Conservation (phyloP, 2,797 vertebrate genomes). For the Ciconia nigra region DNA sequence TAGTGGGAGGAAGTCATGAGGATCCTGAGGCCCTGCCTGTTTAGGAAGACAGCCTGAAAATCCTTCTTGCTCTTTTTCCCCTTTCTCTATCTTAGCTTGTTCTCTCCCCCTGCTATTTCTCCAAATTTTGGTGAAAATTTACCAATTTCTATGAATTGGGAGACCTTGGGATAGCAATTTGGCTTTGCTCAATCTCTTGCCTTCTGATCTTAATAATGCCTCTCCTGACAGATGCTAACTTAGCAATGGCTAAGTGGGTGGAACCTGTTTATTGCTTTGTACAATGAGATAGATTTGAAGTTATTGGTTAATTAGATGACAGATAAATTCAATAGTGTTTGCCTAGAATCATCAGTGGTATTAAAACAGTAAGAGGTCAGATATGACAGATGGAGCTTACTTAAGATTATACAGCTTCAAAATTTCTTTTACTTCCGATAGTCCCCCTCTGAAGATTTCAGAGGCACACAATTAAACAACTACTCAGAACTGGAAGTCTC, state of each 20-base stretch:
- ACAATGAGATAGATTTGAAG: neutral
- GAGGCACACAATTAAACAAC: neutral
- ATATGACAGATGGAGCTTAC: slow-evolving; percentile 61
- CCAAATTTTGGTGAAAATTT: neutral
- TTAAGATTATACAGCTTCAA: slow-evolving; percentile 34
- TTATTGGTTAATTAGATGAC: slow-evolving; percentile 67
- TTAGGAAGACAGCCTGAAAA: neutral
- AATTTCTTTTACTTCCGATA: neutral
- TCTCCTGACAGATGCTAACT: neutral
- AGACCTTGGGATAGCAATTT: neutral
- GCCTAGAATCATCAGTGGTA: slow-evolving; percentile 20
- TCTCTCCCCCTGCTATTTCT: neutral
- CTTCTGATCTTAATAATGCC: neutral
- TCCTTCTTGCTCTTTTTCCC: rapidly evolving
- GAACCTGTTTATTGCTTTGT: slow-evolving; percentile 50
- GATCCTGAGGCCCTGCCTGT: neutral
- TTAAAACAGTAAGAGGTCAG: slow-evolving; percentile 59
- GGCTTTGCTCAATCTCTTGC: neutral
- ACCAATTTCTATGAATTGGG: neutral
- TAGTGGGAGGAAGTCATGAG: neutral
- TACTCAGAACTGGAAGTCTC: neutral
- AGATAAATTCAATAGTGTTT: slow-evolving; percentile 60
- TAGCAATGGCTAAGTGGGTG: neutral
- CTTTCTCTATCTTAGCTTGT: neutral
- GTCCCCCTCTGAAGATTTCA: neutral